Evolutionary conservation across 2,113 vertebrate species (phyloP), one percentile per base, ranked within the genome.

Genomic region (Colaptes auratus): DNA sequence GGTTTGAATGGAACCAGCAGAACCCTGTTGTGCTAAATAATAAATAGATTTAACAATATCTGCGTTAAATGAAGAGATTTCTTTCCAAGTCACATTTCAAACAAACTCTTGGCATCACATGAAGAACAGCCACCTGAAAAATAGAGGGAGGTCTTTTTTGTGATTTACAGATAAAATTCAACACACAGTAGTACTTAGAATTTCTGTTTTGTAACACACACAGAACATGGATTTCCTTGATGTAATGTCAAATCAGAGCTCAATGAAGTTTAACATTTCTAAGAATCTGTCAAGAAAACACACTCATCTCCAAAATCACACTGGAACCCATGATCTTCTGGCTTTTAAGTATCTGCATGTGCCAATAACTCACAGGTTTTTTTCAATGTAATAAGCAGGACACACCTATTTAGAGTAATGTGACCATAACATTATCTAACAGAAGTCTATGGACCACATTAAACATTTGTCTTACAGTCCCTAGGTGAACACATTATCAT

Each of bases 381-480:
- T 76, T 69, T 50, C 27, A 27, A 6, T 85, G 28, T 66, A 25
- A 93, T 75, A 85, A 74, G 6, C 25, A 80, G 12, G 39, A 33
- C 2, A 0, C 74, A 36, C 15, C 10, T 89, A 21, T 88, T 82
- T 36, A 66, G 9, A 35, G 12, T 42, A 74, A 71, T 77, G 63
- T 56, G 48, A 60, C 52, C 72, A 53, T n/a, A 91, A 59, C 28
- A 4, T 79, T 75, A 80, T 79, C 64, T 85, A 59, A 60, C 23
- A 39, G 21, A 77, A 87, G 60, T 31, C 64, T 58, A 74, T 42
- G 73, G 42, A 77, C 86, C 44, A 90, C 48, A 44, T 16, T 17
- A 94, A 87, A 73, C 28, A 67, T 91, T 94, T 92, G 67, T 95
- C 74, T 85, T 87, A 42, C 42, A 89, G 48, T 93, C 89, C 66